Conservation (phyloP, 2,888 invertebrate species). For the Drymonia ruficornis region DNA sequence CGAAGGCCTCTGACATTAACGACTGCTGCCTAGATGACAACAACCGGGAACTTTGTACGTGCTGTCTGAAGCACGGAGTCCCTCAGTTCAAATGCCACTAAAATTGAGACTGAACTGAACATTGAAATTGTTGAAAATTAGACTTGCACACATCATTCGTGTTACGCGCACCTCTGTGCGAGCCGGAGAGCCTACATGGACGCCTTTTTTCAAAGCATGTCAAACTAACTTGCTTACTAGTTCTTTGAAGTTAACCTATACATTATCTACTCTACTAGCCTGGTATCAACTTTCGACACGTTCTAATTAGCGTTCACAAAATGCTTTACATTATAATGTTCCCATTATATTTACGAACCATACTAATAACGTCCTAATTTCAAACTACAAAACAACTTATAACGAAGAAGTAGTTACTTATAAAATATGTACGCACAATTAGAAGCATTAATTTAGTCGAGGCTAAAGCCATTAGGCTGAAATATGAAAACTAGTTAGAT, state of each 20-base stretch:
- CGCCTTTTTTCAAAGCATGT: no score
- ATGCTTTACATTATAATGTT: background rate
- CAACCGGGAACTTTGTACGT: no score
- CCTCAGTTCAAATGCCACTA: no score
- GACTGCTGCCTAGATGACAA: no score
- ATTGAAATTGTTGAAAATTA: no score
- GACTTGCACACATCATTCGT: no score
- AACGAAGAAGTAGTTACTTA: constrained; percentile 1
- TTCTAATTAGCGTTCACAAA: background rate
- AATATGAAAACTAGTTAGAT: background rate
- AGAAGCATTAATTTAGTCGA: constrained; percentile 6
- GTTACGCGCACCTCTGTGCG: no score
- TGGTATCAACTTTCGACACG: background rate
- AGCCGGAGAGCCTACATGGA: no score
- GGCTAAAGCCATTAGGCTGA: background rate
- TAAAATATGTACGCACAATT: constrained; percentile 7
- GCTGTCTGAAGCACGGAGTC: no score
- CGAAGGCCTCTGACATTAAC: no score
- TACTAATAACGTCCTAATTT: background rate
- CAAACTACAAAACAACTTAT: background rate
- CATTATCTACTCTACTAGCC: background rate
- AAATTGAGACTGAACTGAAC: no score
- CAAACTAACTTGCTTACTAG: no score
- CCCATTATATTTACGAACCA: background rate
- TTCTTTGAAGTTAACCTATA: background rate